Conservation (phyloP, 2,113 vertebrate genomes). For the Corythaeola cristata region DNA sequence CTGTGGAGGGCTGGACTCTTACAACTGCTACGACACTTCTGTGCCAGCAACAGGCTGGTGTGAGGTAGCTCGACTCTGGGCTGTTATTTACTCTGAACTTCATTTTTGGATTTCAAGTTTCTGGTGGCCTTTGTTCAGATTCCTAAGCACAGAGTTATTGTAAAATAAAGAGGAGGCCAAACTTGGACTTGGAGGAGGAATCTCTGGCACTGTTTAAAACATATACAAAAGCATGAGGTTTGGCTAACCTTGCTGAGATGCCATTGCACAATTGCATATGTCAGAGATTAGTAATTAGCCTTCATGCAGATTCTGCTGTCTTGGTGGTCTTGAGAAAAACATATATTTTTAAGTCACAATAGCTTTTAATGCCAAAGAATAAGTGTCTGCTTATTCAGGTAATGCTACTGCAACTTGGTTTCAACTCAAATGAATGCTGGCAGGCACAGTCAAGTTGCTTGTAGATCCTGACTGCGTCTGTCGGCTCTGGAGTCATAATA, state of each 20-base stretch:
- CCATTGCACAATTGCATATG: slow-evolving; percentile 43
- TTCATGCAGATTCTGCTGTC: neutral
- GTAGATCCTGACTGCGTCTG: neutral
- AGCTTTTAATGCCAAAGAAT: slow-evolving; percentile 25
- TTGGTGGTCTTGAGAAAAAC: slow-evolving; percentile 58
- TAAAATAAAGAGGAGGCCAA: slow-evolving; percentile 22
- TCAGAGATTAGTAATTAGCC: slow-evolving; percentile 19
- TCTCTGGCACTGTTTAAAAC: slow-evolving; percentile 36
- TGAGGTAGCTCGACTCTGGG: neutral
- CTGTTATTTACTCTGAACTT: slow-evolving; percentile 22
- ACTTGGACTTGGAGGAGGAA: slow-evolving; percentile 34
- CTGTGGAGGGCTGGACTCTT: neutral
- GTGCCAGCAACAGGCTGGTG: neutral
- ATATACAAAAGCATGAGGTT: slow-evolving; percentile 28
- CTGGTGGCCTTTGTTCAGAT: slow-evolving; percentile 53
- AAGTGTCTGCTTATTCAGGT: slow-evolving; percentile 33
- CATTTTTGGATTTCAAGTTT: slow-evolving; percentile 41
- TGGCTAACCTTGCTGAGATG: slow-evolving; percentile 54
- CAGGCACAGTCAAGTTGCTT: neutral
- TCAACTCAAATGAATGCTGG: neutral
- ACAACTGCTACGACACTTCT: neutral
- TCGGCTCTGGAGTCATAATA: neutral
- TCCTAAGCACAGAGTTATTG: slow-evolving; percentile 17
- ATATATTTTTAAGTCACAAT: slow-evolving; percentile 20
- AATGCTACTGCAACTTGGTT: slow-evolving; percentile 41